phyloP scores from a whole-genome alignment of 37 sponge, comb jelly and placozoan genomes.

The Chondrosia reniformis region DNA sequence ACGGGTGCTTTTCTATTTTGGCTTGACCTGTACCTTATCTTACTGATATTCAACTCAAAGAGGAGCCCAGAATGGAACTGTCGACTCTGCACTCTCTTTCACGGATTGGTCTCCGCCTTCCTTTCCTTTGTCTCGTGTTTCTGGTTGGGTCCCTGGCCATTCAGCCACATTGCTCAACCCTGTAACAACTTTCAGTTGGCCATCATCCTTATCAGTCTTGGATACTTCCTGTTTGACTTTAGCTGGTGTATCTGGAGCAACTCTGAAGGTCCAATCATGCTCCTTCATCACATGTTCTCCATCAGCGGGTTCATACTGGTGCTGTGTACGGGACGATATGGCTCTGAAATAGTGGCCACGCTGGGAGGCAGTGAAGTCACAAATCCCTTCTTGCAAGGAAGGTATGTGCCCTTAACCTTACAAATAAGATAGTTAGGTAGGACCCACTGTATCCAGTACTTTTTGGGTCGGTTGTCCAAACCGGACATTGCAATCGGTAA shows the following conservation, averaged over 20 bases:
- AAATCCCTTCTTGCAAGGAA: constrained; percentile 78
- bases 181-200: constrained; percentile 54
- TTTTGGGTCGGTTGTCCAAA: too few relatives aligned
- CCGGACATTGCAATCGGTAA: too few relatives aligned
- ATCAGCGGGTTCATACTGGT: constrained; percentile 45
- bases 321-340: constrained; percentile 43
- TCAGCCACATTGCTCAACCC: constrained; percentile 57
- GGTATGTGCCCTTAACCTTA: constrained; percentile 24
- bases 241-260: constrained; percentile 76
- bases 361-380: constrained; percentile 79
- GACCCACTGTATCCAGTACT: too few relatives aligned
- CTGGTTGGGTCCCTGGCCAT: constrained; percentile 65
- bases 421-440: too few relatives aligned
- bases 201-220: constrained; percentile 69
- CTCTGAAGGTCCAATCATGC: constrained; percentile 73
- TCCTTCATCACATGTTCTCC: constrained; percentile 84
- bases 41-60: constrained; percentile 42
- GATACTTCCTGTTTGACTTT: constrained; percentile 90
- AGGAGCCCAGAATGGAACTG: constrained; percentile 77
- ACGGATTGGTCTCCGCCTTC: constrained; percentile 47
- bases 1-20: constrained; percentile 63
- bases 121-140: constrained; percentile 51
- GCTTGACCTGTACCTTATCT: constrained; percentile 55
- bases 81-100: constrained; percentile 62
- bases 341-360: constrained; percentile 61